Conservation (phyloP, 2,888 invertebrate species). For the Lottia scabra region DNA sequence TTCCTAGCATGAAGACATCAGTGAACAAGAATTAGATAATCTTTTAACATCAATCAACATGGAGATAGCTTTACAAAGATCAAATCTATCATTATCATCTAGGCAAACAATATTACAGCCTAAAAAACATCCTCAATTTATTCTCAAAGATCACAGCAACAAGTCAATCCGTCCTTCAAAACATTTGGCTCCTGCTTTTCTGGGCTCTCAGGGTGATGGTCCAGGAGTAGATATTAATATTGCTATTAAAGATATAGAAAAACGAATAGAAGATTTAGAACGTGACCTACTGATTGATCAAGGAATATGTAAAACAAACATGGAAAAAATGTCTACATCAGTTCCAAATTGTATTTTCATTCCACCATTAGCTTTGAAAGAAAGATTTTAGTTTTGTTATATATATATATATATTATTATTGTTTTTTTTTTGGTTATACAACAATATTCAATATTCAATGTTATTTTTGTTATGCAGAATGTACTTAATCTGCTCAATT, state of each 20-base stretch:
- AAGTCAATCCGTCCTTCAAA: not conserved
- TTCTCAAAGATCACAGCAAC: not conserved
- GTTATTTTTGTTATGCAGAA: no score
- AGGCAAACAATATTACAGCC: constrained; percentile 9
- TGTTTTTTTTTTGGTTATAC: no score
- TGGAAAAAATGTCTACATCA: not conserved
- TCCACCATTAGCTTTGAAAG: not conserved
- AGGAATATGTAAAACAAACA: not conserved
- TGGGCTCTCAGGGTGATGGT: not conserved
- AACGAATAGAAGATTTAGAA: not conserved
- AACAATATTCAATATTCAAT: no score
- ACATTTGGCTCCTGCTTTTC: not conserved
- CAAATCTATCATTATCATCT: constrained; percentile 28
- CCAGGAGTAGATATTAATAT: not conserved
- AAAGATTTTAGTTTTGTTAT: not conserved
- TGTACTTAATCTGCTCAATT: no score
- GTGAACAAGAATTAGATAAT: constrained; percentile 38
- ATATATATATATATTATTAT: no score
- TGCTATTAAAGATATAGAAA: not conserved
- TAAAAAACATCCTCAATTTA: not conserved
- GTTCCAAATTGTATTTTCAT: not conserved
- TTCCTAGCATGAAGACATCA: constrained; percentile 34
- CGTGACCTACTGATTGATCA: not conserved
- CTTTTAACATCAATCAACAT: constrained; percentile 37
- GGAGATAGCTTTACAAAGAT: constrained; percentile 42